These are phyloP conservation scores for Coenobita brevimanus DNA, from an alignment of 1,140 invertebrate species.

Conservation along the genomic window DNA sequence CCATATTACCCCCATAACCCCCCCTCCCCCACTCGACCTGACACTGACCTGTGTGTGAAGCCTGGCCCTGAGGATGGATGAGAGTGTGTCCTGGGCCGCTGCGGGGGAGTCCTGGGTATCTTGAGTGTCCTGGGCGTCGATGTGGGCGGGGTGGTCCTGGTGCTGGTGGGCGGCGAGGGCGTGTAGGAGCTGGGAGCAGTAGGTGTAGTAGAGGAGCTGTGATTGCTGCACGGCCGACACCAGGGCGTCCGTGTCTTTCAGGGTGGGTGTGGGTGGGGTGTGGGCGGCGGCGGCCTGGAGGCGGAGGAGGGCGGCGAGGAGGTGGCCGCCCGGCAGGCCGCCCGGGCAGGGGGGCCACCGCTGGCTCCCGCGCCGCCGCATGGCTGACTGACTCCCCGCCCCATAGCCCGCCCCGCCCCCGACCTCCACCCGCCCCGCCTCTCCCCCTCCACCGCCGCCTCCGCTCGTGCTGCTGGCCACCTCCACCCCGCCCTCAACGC, in stretches of 20 bases:
- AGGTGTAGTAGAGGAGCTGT: slow-evolving; percentile 51
- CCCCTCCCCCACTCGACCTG: background rate
- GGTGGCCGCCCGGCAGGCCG: background rate
- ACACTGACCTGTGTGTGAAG: slow-evolving; percentile 16
- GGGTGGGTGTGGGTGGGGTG: background rate
- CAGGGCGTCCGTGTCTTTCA: slow-evolving; percentile 55
- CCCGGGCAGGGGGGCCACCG: slow-evolving; percentile 3
- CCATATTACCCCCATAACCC: too few relatives aligned
- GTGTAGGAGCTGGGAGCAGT: slow-evolving; percentile 57
- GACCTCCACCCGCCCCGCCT: slow-evolving; percentile 32
- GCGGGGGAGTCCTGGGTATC: background rate
- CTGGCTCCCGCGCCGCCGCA: slow-evolving; percentile 40
- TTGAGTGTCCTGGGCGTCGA: background rate
- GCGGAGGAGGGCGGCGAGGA: slow-evolving; percentile 29
- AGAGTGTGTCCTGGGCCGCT: background rate
- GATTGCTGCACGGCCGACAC: slow-evolving; percentile 43
- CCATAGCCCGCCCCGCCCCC: slow-evolving; percentile 29
- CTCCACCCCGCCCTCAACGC: background rate
- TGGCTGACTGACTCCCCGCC: slow-evolving; percentile 47
- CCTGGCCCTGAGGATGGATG: slow-evolving; percentile 29
- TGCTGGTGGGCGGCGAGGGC: slow-evolving; percentile 17
- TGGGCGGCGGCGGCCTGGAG: slow-evolving; percentile 7
- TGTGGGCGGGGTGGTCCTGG: background rate
- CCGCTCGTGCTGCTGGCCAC: slow-evolving; percentile 10
- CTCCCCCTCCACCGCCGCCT: background rate